phyloP scores from a whole-genome alignment of 2,113 vertebrate genomes.

The Petrocephalus microphthalmus region DNA sequence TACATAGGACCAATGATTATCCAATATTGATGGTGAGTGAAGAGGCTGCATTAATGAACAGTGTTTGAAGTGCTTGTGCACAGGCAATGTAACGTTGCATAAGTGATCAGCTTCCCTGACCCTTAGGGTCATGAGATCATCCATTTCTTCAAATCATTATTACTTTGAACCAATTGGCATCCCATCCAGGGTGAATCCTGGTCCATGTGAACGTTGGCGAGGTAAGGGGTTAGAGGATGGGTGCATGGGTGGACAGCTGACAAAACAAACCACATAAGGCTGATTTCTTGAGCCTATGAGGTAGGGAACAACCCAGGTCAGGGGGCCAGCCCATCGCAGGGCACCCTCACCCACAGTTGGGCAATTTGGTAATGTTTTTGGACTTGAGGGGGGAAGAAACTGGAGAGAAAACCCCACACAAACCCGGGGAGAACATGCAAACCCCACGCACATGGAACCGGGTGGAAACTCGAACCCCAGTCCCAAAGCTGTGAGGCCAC shows the following conservation, averaged over 20 bases:
- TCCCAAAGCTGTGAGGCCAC: too few relatives aligned
- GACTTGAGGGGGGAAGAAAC: too few relatives aligned
- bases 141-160: not conserved
- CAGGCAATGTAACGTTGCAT: not conserved
- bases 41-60: not conserved
- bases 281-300: not conserved
- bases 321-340: too few relatives aligned
- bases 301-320: too few relatives aligned
- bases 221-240: not conserved
- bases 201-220: not conserved
- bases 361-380: too few relatives aligned
- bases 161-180: not conserved
- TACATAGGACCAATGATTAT: not conserved
- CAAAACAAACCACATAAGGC: not conserved
- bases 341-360: too few relatives aligned
- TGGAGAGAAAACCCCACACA: too few relatives aligned
- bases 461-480: too few relatives aligned
- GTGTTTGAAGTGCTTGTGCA: conserved; percentile 32
- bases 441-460: too few relatives aligned
- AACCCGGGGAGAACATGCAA: too few relatives aligned
- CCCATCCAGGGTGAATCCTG: not conserved
- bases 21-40: not conserved
- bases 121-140: not conserved
- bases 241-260: not conserved
- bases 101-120: not conserved